phyloP scores from a whole-genome alignment of 2,113 vertebrate genomes.

The Nyctibius bracteatus region DNA sequence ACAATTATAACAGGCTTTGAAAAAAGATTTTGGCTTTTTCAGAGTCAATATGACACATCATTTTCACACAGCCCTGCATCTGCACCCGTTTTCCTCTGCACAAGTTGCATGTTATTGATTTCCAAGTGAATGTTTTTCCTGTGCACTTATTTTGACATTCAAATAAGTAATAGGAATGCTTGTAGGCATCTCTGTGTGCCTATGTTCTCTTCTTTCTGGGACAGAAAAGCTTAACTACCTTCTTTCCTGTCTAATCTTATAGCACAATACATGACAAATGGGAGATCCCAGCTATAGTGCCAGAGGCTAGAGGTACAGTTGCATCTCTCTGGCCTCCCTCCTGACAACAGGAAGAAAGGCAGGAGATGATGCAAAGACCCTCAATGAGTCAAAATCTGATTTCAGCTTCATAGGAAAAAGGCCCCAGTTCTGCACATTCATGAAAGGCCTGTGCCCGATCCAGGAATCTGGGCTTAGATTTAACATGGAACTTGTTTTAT shows the following conservation, averaged over 20 bases:
- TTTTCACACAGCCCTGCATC: not conserved
- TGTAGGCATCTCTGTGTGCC: not conserved
- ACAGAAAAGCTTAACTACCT: not conserved
- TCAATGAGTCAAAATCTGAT: not conserved
- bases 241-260: not conserved
- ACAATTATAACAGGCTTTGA: not conserved
- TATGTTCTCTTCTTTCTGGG: not conserved
- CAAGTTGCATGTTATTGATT: not conserved
- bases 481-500: not conserved
- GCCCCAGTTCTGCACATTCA: not conserved
- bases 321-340: not conserved
- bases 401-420: not conserved
- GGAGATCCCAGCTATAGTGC: not conserved
- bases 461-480: not conserved
- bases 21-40: not conserved
- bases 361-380: not conserved
- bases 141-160: not conserved
- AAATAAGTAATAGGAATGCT: not conserved
- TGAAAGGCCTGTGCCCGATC: not conserved
- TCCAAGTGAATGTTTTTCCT: not conserved
- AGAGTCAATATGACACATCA: not conserved
- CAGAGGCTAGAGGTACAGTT: not conserved
- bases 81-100: not conserved
- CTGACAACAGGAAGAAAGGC: not conserved
- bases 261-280: not conserved